A percentile compares a stretch with the other conserved stretches of the same genome.
phyloP scores from a whole-genome alignment of 2,888 invertebrate species.

The Phortica okadai region DNA sequence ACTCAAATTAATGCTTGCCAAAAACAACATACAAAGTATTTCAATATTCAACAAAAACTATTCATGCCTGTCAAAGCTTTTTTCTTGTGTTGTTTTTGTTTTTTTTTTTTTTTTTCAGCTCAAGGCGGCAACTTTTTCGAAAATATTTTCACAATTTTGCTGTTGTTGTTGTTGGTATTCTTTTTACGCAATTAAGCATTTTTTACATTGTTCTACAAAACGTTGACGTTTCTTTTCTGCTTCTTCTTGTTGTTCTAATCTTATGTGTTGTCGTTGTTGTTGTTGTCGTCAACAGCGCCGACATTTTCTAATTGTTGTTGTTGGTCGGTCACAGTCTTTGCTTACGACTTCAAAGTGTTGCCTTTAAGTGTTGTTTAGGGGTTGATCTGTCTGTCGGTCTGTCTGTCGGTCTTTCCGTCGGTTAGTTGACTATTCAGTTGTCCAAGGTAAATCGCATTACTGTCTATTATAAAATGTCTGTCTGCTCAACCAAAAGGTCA shows the following conservation, averaged over 20 bases:
- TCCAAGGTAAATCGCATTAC: slow-evolving; percentile 14
- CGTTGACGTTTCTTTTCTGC: background rate
- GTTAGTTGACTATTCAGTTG: background rate
- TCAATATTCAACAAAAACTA: slow-evolving; percentile 21
- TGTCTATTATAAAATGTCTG: background rate
- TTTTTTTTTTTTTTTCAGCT: background rate
- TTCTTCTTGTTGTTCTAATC: too few species aligned
- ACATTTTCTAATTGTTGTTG: background rate
- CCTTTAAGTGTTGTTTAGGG: slow-evolving; percentile 2
- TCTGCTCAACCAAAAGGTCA: background rate
- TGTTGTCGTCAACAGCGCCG: background rate
- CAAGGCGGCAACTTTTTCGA: background rate
- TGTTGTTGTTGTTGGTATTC: background rate
- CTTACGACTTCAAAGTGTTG: background rate
- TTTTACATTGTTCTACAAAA: background rate
- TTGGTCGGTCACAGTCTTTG: background rate
- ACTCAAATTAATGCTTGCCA: slow-evolving; percentile 3
- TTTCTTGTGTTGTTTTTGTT: too few species aligned
- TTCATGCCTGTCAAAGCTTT: slow-evolving; percentile 3
- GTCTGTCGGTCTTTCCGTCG: too few species aligned
- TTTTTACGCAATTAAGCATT: slow-evolving; percentile 7
- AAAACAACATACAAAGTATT: slow-evolving; percentile 7
- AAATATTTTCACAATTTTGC: background rate
- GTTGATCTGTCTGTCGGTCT: background rate
- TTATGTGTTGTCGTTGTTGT: background rate